These are phyloP conservation scores for Eurytoma adleriae DNA, from an alignment of 2,888 invertebrate genomes.

Conservation along the genomic window DNA sequence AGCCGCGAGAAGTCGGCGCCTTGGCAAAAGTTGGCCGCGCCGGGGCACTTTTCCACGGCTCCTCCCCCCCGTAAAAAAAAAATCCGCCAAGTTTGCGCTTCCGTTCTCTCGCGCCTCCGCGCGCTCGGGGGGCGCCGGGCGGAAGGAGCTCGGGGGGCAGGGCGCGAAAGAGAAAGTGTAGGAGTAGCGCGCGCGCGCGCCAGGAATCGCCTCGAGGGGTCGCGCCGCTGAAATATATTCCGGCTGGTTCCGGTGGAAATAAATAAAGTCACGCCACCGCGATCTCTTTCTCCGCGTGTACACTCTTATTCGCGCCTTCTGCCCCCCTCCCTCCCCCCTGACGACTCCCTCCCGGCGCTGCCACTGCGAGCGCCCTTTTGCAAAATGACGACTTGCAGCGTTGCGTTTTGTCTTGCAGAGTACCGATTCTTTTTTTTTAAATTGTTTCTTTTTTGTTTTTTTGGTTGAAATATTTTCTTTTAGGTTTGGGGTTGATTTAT, in stretches of 20 bases:
- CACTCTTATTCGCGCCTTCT: constrained; percentile 19
- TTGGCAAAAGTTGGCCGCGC: constrained; percentile 27
- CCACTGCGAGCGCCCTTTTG: constrained; percentile 54
- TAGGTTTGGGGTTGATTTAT: too few relatives aligned
- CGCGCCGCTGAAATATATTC: constrained; percentile 73
- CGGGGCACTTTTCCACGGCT: constrained; percentile 56
- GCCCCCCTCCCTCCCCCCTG: neutral
- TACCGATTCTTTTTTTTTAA: too few relatives aligned
- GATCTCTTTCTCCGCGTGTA: constrained; percentile 49
- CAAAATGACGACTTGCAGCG: neutral
- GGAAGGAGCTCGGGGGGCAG: constrained; percentile 16
- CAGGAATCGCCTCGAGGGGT: constrained; percentile 65
- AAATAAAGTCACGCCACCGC: constrained; percentile 75
- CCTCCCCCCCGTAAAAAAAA: constrained; percentile 71
- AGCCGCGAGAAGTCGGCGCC: neutral
- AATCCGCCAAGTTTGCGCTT: constrained; percentile 74
- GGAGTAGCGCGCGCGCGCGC: constrained; percentile 56
- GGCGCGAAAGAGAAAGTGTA: constrained; percentile 22
- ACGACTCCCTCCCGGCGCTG: constrained; percentile 16
- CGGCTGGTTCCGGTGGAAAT: constrained; percentile 75
- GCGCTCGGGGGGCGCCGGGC: constrained; percentile 9
- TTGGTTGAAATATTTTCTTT: too few relatives aligned
- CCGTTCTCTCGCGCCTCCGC: constrained; percentile 72
- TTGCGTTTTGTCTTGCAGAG: neutral
- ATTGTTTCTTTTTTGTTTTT: too few relatives aligned